These are phyloP conservation scores for Pangasius krempfi DNA, from an alignment of 2,797 vertebrate species.

Conservation along the genomic window DNA sequence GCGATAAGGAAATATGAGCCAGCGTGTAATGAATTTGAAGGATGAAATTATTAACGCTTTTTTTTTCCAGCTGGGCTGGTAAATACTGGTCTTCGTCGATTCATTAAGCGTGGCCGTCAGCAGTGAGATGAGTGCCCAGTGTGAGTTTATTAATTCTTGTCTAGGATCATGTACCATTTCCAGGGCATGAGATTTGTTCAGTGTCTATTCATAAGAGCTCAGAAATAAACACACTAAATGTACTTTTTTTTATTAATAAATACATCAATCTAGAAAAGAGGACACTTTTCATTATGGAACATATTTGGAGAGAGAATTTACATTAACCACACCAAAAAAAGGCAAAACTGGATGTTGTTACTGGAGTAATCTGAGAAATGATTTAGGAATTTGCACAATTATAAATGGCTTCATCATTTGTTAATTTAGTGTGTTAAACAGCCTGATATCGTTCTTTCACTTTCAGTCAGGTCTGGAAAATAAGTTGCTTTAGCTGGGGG, in stretches of 20 bases:
- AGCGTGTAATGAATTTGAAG: constrained; percentile 73
- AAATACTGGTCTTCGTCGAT: constrained; percentile 76
- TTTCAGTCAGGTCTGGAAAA: background rate
- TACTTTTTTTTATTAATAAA: background rate
- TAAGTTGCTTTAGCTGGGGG: background rate
- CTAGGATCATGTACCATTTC: constrained; percentile 70
- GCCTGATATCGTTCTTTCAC: background rate
- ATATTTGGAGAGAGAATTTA: background rate
- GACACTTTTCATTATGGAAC: background rate
- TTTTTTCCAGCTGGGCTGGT: constrained; percentile 55
- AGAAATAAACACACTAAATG: background rate
- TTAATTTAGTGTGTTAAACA: background rate
- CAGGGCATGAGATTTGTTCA: constrained; percentile 40
- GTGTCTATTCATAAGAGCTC: background rate
- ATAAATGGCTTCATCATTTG: background rate
- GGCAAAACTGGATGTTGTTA: background rate
- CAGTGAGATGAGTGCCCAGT: constrained; percentile 43
- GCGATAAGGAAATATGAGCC: constrained; percentile 61
- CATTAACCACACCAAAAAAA: background rate
- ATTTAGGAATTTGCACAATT: background rate
- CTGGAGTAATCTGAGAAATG: background rate
- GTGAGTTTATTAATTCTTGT: constrained; percentile 73
- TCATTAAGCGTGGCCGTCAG: constrained; percentile 70
- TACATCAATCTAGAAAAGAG: background rate
- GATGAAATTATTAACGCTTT: constrained; percentile 67